These are phyloP conservation scores for Elysia chlorotica DNA, from an alignment of 1,140 invertebrate genomes.

Conservation along the genomic window DNA sequence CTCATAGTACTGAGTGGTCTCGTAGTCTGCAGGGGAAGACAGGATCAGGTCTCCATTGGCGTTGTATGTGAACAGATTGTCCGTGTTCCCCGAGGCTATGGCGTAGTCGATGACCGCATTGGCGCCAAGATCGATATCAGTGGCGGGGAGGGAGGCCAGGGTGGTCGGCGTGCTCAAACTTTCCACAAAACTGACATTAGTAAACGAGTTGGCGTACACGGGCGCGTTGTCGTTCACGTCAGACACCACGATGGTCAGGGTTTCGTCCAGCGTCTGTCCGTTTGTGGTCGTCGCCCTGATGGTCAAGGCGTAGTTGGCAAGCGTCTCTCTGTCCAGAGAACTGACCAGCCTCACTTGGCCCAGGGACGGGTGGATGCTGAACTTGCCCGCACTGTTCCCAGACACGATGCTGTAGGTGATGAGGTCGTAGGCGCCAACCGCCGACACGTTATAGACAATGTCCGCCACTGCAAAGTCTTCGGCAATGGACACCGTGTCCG, in stretches of 20 bases:
- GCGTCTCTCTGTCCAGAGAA: constrained; percentile 87
- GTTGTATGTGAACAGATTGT: background rate
- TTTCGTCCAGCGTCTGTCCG: constrained; percentile 43
- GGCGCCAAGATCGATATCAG: constrained; percentile 85
- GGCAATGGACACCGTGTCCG: background rate
- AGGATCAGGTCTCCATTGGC: background rate
- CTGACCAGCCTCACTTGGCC: constrained; percentile 88
- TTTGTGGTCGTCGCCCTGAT: constrained; percentile 70
- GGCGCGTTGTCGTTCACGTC: constrained; percentile 68
- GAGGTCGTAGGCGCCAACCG: constrained; percentile 1
- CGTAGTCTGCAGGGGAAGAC: background rate
- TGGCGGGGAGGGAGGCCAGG: constrained; percentile 79
- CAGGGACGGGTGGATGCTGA: constrained; percentile 72
- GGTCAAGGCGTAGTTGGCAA: constrained; percentile 80
- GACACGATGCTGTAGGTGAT: background rate
- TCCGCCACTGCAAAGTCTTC: background rate
- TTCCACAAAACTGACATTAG: constrained; percentile 68
- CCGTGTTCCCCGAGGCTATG: constrained; percentile 11
- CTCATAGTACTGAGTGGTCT: background rate
- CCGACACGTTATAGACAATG: background rate
- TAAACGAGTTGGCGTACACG: constrained; percentile 33
- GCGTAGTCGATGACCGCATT: constrained; percentile 76
- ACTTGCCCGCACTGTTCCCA: constrained; percentile 74
- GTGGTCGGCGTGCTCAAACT: constrained; percentile 73
- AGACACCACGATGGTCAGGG: constrained; percentile 66